Base-by-base conservation (phyloP, 2,797 vertebrate species). In the Brotula barbata region DNA sequence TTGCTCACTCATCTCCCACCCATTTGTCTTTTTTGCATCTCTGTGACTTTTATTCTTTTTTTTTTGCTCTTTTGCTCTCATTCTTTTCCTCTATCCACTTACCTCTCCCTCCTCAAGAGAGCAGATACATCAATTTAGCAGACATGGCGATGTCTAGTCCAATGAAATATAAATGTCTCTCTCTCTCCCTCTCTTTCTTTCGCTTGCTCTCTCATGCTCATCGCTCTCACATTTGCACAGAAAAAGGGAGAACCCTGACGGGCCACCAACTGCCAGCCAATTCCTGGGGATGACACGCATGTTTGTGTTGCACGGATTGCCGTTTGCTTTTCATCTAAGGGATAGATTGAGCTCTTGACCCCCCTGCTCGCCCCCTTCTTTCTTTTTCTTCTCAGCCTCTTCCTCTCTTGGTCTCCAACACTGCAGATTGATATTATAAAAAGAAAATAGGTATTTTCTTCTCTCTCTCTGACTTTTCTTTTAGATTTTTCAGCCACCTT, bases 261-360 rank as follows among this genome's bases (percentile, higher is more conserved):
- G 82, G 75, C 75, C 76, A 68, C 67, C 68, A 49, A 77, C 64
- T 47, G 13, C 58, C 67, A 82, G 75, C 80, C 84, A 83, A 88
- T 89, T 88, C 81, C 84, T 50, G 16, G 34, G 77, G 82, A 86
- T 82, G 86, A 87, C 82, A 83, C 77, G 68, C 81, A 44, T 88
- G 85, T 90, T 89, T 89, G 85, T 84, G 77, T 73, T 73, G 53
- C 66, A 42, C 59, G 74, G 68, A 88, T 86, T 87, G 85, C 67
- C 76, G 77, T 90, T 92, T 91, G 85, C 89, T 90, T 91, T 92
- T 89, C 87, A 90, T 90, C 85, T 80, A 16, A 69, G 64, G 78
- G 57, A 76, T 66, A 82, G 84, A 89, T 88, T 87, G 85, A 80
- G 77, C 87, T 80, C 81, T 81, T 90, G 86, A 89, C 85, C 74